Percentiles rank a stretch among this genome's conserved stretches.
phyloP scores from a whole-genome alignment of 2,113 vertebrate species.

The Phalacrocorax brasilianus region DNA sequence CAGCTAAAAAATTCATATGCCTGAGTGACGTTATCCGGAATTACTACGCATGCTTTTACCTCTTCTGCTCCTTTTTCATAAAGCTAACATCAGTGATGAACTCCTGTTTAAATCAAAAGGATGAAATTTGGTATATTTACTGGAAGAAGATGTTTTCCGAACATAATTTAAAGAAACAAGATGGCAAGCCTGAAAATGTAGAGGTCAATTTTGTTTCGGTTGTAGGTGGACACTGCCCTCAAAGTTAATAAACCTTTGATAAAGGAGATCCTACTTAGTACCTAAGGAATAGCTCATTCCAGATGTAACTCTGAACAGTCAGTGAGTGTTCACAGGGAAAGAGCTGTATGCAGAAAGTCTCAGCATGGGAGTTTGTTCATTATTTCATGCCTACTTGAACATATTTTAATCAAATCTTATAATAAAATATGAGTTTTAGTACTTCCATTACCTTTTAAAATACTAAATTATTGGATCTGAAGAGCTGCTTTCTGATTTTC shows the following conservation, averaged over 20 bases:
- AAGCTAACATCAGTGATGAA: background rate
- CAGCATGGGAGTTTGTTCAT: background rate
- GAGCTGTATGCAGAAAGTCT: background rate
- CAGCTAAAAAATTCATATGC: background rate
- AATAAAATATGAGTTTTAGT: background rate
- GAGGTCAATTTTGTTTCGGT: background rate
- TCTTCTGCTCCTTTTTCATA: background rate
- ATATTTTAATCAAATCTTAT: background rate
- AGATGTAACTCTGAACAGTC: background rate
- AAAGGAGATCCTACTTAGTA: background rate
- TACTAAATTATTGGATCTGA: background rate
- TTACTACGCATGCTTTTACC: background rate
- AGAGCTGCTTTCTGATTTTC: background rate
- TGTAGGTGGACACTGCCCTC: background rate
- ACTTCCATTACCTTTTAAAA: background rate
- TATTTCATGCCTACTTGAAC: background rate
- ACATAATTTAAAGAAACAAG: background rate
- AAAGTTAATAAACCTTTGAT: background rate
- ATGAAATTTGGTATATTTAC: background rate
- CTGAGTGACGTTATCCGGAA: background rate
- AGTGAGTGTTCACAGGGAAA: background rate
- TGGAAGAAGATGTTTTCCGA: background rate
- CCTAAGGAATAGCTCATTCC: background rate
- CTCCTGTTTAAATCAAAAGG: background rate
- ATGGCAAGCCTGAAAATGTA: background rate